Conservation (phyloP, 2,888 invertebrate species). For the Thyatira batis region DNA sequence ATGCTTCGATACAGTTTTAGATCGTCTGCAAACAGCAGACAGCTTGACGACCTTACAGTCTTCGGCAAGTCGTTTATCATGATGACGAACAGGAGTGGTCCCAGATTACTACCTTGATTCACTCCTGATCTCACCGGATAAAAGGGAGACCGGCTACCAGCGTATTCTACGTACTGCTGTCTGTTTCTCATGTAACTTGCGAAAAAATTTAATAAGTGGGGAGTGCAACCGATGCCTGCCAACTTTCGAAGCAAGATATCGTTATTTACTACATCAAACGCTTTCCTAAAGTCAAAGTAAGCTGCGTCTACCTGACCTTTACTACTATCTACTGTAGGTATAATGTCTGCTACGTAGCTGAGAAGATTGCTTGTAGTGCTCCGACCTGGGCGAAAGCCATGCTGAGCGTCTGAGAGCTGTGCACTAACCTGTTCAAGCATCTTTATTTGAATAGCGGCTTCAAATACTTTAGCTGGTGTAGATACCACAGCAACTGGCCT, state of each 20-base stretch:
- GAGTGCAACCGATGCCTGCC: conserved; percentile 9
- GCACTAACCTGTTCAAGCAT: too few relatives aligned
- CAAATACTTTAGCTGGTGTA: too few relatives aligned
- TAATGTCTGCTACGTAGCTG: background rate
- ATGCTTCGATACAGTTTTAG: background rate
- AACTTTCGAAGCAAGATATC: conserved; percentile 9
- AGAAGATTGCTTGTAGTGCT: too few relatives aligned
- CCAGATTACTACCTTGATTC: conserved; percentile 9
- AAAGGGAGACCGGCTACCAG: conserved; percentile 7
- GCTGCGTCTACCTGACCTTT: background rate
- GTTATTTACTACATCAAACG: conserved; percentile 13
- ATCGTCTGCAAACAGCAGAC: background rate
- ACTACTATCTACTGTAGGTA: background rate
- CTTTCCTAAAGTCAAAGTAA: conserved; percentile 12
- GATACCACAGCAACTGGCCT: too few relatives aligned
- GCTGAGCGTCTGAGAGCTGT: too few relatives aligned
- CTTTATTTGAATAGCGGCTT: too few relatives aligned
- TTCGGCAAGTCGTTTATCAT: conserved; percentile 7
- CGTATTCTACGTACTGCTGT: conserved; percentile 10
- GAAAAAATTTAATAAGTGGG: conserved; percentile 8
- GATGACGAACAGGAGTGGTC: conserved; percentile 6
- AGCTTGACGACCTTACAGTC: background rate
- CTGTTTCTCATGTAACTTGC: conserved; percentile 12
- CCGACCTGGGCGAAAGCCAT: too few relatives aligned
- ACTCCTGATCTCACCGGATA: conserved; percentile 8